Evolutionary conservation across 2,797 vertebrate species (phyloP).

Genomic region (Lemur catta): DNA sequence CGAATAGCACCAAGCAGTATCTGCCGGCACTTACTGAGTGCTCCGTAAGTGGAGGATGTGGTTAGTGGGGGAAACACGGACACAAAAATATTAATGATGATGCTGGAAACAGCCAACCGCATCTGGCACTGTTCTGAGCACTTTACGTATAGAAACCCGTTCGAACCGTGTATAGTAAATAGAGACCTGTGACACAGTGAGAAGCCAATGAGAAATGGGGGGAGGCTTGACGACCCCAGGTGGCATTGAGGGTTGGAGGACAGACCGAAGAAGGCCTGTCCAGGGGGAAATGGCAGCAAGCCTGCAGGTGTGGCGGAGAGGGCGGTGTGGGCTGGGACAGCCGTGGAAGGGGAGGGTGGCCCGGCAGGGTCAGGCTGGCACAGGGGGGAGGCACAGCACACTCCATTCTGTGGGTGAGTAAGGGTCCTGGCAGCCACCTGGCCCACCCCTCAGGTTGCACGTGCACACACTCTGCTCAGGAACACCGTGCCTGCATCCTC

Average conservation of each 20-base stretch:
- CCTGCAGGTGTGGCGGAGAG: neutral
- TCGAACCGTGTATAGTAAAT: accelerated
- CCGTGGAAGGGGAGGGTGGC: too few relatives aligned
- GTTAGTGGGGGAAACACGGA: neutral
- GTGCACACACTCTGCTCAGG: neutral
- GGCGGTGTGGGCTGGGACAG: neutral
- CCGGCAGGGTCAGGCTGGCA: neutral
- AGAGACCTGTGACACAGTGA: neutral
- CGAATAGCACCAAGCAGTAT: neutral
- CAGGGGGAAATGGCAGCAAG: neutral
- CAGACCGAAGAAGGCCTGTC: neutral
- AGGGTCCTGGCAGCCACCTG: neutral
- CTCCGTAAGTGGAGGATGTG: neutral
- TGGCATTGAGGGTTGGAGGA: neutral
- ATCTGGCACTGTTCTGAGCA: neutral
- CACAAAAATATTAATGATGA: neutral
- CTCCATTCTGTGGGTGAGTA: too few relatives aligned
- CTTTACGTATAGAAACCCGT: neutral
- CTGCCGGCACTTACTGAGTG: neutral
- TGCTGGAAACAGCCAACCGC: neutral
- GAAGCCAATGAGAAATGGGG: neutral
- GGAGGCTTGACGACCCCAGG: neutral
- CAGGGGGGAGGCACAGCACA: accelerated
- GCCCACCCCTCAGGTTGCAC: accelerated
- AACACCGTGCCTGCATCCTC: neutral